These are phyloP conservation scores for Drosophila rubida DNA, from an alignment of 2,888 invertebrate species.

Conservation along the genomic window DNA sequence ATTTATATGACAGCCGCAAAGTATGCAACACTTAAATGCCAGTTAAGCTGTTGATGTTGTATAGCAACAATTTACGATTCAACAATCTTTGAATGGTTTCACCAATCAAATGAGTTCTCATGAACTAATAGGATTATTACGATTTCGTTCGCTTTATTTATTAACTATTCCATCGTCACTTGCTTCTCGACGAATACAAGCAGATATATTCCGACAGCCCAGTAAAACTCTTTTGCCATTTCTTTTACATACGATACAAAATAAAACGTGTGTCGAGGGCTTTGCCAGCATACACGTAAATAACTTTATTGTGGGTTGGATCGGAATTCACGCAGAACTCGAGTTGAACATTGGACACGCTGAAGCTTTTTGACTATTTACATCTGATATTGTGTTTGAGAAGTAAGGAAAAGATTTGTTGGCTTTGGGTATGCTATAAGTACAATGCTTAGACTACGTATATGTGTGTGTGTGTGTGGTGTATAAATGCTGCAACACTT, in stretches of 20 bases:
- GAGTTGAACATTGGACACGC: conserved; percentile 34
- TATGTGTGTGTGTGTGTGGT: conserved; percentile 33
- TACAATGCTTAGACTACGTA: conserved; percentile 44
- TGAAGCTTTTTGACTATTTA: conserved; percentile 65
- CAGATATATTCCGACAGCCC: too few relatives aligned
- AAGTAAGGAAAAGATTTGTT: conserved; percentile 65
- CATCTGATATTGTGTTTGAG: conserved; percentile 62
- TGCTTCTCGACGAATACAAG: too few relatives aligned
- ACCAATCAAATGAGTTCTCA: background rate
- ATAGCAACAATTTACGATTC: conserved; percentile 6
- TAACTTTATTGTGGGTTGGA: conserved; percentile 14
- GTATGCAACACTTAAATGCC: conserved; percentile 5
- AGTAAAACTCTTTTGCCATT: conserved; percentile 2
- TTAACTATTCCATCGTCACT: background rate
- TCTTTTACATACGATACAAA: conserved; percentile 28
- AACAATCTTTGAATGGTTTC: background rate
- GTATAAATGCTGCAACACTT: conserved; percentile 71
- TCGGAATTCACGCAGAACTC: conserved; percentile 8
- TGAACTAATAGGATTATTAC: background rate
- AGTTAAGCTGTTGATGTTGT: rapidly evolving
- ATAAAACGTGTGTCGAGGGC: conserved; percentile 2
- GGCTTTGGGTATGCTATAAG: conserved; percentile 52
- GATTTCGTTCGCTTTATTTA: background rate
- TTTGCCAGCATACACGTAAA: conserved; percentile 15
- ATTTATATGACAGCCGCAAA: background rate